A percentile compares a stretch with the other conserved stretches of the same genome.
phyloP scores from a whole-genome alignment of 2,888 invertebrate genomes.

The Herminia tarsipennalis region DNA sequence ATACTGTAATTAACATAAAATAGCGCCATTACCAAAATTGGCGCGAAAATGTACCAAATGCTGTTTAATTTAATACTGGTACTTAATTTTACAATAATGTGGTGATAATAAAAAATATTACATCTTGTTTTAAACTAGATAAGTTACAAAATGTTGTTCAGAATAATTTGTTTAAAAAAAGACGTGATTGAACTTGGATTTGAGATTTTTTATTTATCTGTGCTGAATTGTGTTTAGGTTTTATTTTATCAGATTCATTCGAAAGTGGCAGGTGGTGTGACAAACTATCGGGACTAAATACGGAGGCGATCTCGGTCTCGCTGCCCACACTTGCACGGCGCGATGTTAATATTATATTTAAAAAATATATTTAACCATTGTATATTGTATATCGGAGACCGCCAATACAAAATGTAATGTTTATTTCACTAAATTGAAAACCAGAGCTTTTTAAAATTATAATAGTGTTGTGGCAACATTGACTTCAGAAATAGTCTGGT shows the following conservation, averaged over 20 bases:
- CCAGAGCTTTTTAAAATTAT: not conserved
- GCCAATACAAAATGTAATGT: conserved; percentile 60
- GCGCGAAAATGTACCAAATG: conserved; percentile 31
- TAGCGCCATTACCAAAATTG: conserved; percentile 20
- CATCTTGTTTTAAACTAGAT: no score
- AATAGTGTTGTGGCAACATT: conserved; percentile 8
- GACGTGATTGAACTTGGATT: no score
- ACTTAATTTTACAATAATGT: conserved; percentile 4
- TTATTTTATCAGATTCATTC: conserved; percentile 60
- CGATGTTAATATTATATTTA: conserved; percentile 34
- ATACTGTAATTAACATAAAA: conserved; percentile 8
- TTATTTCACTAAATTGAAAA: conserved; percentile 14
- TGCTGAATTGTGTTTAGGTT: conserved; percentile 18
- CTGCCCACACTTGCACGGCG: conserved; percentile 39
- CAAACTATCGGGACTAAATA: conserved; percentile 58
- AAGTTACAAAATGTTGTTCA: no score
- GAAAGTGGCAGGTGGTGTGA: conserved; percentile 60
- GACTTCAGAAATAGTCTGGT: not conserved
- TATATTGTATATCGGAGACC: conserved; percentile 79
- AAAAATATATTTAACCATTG: conserved; percentile 58
- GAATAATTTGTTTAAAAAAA: no score
- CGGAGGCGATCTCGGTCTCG: conserved; percentile 26
- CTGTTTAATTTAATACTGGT: conserved; percentile 8
- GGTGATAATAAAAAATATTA: no score
- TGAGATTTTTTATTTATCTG: conserved; percentile 19